phyloP scores from a whole-genome alignment of 2,113 vertebrate species.

The Campylorhamphus procurvoides region DNA sequence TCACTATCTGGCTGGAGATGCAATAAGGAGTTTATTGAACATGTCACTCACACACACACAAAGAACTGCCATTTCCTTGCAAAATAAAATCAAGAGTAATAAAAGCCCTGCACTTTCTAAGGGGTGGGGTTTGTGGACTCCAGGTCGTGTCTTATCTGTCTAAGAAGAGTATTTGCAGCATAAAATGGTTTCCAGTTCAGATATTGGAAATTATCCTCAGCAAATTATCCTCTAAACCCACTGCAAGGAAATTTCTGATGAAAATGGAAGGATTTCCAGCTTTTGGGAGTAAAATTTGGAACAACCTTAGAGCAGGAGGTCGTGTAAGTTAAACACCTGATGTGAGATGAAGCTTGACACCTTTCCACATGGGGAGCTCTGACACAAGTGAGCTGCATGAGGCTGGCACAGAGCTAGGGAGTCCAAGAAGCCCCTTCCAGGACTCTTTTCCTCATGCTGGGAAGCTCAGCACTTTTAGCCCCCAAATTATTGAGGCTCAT shows the following conservation, averaged over 20 bases:
- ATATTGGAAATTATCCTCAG: not conserved
- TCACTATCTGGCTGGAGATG: slow-evolving; percentile 1
- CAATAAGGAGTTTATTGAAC: slow-evolving; percentile 18
- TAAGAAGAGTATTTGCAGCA: not conserved
- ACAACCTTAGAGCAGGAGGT: not conserved
- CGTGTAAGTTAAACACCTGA: not conserved
- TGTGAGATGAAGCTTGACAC: not conserved
- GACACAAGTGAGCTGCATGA: not conserved
- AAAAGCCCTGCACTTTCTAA: not conserved
- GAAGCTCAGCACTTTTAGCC: not conserved
- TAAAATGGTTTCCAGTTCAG: not conserved
- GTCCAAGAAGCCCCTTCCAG: not conserved
- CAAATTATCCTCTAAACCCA: not conserved
- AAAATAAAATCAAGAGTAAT: slow-evolving; percentile 3
- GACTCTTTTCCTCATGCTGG: not conserved
- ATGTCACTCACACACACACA: not conserved
- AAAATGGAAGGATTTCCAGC: not conserved
- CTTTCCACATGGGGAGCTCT: not conserved
- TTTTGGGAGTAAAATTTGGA: not conserved
- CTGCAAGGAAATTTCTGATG: not conserved
- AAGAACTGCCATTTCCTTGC: not conserved
- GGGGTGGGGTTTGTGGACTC: not conserved
- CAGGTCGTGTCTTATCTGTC: not conserved
- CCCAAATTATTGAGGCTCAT: not conserved
- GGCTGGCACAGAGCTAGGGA: not conserved